Evolutionary conservation across 2,113 vertebrate species (phyloP).

Genomic region (Toxotes jaculatrix): DNA sequence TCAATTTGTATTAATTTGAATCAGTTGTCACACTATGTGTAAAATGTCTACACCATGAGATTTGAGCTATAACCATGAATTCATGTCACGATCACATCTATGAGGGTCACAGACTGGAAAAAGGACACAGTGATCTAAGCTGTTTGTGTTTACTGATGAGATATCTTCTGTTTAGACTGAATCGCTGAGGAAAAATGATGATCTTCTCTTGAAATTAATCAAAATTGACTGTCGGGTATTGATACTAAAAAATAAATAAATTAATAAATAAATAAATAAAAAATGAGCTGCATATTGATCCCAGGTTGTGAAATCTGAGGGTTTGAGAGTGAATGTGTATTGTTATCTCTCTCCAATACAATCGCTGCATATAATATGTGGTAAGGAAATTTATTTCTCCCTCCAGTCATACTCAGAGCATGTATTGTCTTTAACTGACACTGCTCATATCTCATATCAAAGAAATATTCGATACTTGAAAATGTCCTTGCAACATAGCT

Average conservation of each 20-base stretch:
- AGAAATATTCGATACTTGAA: neutral
- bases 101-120: neutral
- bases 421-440: neutral
- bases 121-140: neutral
- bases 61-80: neutral
- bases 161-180: neutral
- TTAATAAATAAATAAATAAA: too few species aligned
- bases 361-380: neutral
- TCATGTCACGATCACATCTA: neutral
- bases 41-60: neutral
- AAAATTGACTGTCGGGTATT: too few species aligned
- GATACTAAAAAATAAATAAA: too few species aligned
- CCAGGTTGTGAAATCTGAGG: neutral
- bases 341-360: neutral
- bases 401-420: neutral
- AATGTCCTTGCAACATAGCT: neutral
- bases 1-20: neutral
- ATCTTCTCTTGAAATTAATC: neutral
- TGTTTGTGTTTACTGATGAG: neutral
- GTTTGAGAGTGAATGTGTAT: neutral
- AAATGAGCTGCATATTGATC: neutral
- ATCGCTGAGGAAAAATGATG: neutral
- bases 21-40: neutral
- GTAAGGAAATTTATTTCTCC: neutral
- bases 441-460: neutral